Conservation (phyloP, 2,888 invertebrate genomes). For the Liodrosophila aerea region DNA sequence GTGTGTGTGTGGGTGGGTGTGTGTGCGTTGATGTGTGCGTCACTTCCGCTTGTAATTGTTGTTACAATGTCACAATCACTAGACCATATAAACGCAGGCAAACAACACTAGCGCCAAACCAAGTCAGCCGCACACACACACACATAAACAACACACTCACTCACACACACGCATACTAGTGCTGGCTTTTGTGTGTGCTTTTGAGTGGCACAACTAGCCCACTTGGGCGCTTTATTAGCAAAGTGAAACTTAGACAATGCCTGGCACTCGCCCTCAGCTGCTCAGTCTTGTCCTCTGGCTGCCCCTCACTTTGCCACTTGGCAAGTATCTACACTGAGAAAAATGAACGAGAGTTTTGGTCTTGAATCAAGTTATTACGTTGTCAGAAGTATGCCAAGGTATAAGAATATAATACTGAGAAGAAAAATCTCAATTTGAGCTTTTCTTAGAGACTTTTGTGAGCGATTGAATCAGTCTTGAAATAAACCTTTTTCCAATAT, state of each 20-base stretch:
- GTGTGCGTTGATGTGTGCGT: constrained; percentile 72
- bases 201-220: constrained; percentile 68
- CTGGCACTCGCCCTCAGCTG: constrained; percentile 12
- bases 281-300: constrained; percentile 12
- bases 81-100: constrained; percentile 75
- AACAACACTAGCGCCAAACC: constrained; percentile 31
- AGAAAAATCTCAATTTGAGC: too few species aligned
- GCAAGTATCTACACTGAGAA: too few species aligned
- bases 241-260: constrained; percentile 64
- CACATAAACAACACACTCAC: constrained; percentile 4
- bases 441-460: too few species aligned
- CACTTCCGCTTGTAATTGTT: constrained; percentile 78
- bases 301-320: constrained; percentile 6
- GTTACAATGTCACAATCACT: constrained; percentile 78
- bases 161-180: constrained; percentile 13
- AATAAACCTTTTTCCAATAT: too few species aligned
- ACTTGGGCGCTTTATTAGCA: constrained; percentile 66
- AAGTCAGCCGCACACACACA: constrained; percentile 16
- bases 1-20: constrained; percentile 6
- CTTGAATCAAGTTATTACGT: too few species aligned
- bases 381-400: too few species aligned
- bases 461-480: too few species aligned
- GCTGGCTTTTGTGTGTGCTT: constrained; percentile 58
- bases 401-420: too few species aligned
- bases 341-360: too few species aligned